Evolutionary conservation across 1,140 invertebrate genomes (phyloP).

Genomic region (Lanistes nyassanus): DNA sequence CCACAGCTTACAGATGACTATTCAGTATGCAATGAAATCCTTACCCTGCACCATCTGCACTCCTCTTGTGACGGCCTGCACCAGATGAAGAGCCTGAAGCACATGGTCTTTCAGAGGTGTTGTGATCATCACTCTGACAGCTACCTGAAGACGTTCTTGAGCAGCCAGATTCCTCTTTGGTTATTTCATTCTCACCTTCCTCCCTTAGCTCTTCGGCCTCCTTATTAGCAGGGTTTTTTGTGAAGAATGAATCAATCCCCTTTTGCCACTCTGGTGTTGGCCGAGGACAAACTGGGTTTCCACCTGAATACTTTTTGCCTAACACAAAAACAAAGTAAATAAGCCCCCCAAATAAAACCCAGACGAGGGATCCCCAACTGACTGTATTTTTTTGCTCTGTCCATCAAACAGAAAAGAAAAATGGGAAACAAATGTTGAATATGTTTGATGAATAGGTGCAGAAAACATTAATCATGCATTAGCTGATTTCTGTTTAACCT

Average conservation of each 20-base stretch:
- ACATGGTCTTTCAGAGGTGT: not conserved
- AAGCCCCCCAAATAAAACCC: not conserved
- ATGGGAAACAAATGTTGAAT: not conserved
- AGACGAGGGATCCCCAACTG: not conserved
- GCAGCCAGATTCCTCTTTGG: not conserved
- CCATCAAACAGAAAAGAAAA: not conserved
- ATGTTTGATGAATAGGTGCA: too few relatives aligned
- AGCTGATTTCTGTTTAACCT: not conserved
- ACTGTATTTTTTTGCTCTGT: not conserved
- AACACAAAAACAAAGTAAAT: slow-evolving; percentile 9
- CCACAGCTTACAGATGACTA: too few relatives aligned
- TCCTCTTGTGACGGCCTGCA: too few relatives aligned
- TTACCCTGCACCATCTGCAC: too few relatives aligned
- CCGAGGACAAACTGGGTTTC: slow-evolving; percentile 49
- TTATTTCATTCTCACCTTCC: too few relatives aligned
- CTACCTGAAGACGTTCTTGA: not conserved
- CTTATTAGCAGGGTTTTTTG: slow-evolving; percentile 24
- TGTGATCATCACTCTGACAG: not conserved
- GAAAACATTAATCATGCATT: not conserved
- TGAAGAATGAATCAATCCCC: slow-evolving; percentile 44
- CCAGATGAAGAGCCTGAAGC: too few relatives aligned
- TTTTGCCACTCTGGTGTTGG: slow-evolving; percentile 61
- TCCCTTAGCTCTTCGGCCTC: slow-evolving; percentile 13
- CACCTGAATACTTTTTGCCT: slow-evolving; percentile 53
- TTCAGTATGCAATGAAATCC: too few relatives aligned